Evolutionary conservation across 2,113 vertebrate genomes (phyloP).

Genomic region (Marcusenius ussheri): DNA sequence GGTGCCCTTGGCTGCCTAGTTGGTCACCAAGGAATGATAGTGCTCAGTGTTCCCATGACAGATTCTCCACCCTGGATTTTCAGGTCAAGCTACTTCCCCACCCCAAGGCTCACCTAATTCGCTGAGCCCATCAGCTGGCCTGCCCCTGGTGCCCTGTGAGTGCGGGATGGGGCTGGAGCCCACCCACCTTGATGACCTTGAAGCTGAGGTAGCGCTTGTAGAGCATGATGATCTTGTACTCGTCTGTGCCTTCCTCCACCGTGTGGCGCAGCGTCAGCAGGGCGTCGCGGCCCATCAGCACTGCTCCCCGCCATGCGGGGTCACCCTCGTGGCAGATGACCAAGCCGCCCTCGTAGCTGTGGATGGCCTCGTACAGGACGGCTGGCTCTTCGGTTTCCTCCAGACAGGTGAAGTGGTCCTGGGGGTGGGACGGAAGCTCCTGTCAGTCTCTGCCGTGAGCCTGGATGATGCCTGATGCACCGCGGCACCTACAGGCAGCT

Average conservation of each 20-base stretch:
- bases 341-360: conserved; percentile 76
- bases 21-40: not conserved
- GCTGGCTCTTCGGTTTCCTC: conserved; percentile 89
- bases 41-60: not conserved
- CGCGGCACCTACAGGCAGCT: not conserved
- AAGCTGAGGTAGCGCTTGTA: conserved; percentile 91
- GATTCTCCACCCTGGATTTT: not conserved
- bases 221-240: conserved; percentile 98
- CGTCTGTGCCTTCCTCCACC: conserved; percentile 86
- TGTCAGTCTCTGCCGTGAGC: not conserved
- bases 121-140: not conserved
- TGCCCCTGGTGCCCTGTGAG: not conserved
- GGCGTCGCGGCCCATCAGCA: conserved; percentile 83
- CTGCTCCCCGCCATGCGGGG: conserved; percentile 84
- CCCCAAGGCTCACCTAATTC: not conserved
- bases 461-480: not conserved
- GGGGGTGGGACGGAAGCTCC: not conserved
- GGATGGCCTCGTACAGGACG: conserved; percentile 84
- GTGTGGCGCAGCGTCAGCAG: conserved; percentile 90
- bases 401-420: conserved; percentile 97
- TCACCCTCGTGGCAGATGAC: conserved; percentile 95
- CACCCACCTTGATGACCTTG: conserved; percentile 90
- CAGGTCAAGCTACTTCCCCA: not conserved
- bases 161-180: not conserved
- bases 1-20: not conserved